A percentile compares a stretch with the other conserved stretches of the same genome.
These are phyloP conservation scores for Rotaria sp. DNA, from an alignment of 2,888 invertebrate genomes.

Conservation along the genomic window DNA sequence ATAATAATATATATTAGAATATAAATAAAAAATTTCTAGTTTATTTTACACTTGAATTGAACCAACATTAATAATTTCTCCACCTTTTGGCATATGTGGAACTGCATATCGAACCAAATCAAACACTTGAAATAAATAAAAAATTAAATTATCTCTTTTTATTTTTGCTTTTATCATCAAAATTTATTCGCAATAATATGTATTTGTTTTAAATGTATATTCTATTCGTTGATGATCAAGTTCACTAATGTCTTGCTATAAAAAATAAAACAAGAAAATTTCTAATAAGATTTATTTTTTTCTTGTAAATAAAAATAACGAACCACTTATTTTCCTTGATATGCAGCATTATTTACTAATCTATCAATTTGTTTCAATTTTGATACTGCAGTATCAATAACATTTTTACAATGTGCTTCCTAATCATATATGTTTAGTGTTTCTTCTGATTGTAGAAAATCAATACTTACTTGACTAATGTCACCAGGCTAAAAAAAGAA, in stretches of 20 bases:
- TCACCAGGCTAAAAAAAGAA: neutral
- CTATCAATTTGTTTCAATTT: neutral
- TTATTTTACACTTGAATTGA: neutral
- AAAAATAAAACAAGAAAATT: neutral
- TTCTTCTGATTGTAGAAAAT: neutral
- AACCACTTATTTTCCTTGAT: neutral
- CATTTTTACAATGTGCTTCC: neutral
- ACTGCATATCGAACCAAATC: neutral
- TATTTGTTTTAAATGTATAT: neutral
- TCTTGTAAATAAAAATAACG: neutral
- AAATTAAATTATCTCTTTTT: neutral
- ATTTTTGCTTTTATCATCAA: neutral
- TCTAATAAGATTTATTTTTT: too few species aligned
- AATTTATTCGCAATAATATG: neutral
- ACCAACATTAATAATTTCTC: neutral
- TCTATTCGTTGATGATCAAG: neutral
- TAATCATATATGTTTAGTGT: neutral
- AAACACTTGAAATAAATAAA: neutral
- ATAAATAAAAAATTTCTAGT: neutral
- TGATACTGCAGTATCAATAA: neutral
- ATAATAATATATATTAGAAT: neutral
- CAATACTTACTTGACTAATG: neutral
- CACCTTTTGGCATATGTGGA: neutral
- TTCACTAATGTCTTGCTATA: neutral
- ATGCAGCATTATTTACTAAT: neutral